phyloP scores from a whole-genome alignment of 1,140 invertebrate genomes.

The Drosophila pandora region DNA sequence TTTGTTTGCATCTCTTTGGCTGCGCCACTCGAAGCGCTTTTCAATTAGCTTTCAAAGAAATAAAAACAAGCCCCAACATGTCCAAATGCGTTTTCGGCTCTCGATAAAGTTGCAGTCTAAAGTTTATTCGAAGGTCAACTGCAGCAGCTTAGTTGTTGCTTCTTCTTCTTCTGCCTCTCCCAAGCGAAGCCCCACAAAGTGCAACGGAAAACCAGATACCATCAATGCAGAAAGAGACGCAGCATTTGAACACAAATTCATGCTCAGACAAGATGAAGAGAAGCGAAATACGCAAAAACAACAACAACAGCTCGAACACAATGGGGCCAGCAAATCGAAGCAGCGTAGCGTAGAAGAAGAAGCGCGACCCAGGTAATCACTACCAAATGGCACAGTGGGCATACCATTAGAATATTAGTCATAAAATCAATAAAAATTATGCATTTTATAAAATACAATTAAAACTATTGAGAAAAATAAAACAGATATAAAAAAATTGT shows the following conservation, averaged over 20 bases:
- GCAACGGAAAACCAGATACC: constrained; percentile 22
- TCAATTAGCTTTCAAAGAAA: constrained; percentile 29
- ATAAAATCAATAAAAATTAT: not conserved
- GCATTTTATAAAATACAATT: not conserved
- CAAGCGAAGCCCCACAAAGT: constrained; percentile 35
- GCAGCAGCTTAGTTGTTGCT: constrained; percentile 23
- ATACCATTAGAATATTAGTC: not conserved
- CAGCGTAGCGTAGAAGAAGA: constrained; percentile 12
- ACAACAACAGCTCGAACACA: not conserved
- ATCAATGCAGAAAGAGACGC: constrained; percentile 11
- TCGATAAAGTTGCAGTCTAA: constrained; percentile 28
- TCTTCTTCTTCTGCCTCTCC: constrained; percentile 8
- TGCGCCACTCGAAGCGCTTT: constrained; percentile 14
- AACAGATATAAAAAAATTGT: not conserved
- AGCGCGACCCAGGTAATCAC: constrained; percentile 37
- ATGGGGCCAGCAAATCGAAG: constrained; percentile 28
- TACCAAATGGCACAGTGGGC: constrained; percentile 20
- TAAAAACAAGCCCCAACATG: constrained; percentile 14
- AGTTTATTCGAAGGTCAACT: constrained; percentile 35
- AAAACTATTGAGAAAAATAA: too few relatives aligned
- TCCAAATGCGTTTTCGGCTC: constrained; percentile 30
- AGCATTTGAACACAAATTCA: constrained; percentile 21
- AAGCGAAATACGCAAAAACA: constrained; percentile 20
- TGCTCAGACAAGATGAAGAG: constrained; percentile 8
- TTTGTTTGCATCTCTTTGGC: not conserved